Evolutionary conservation across 2,888 invertebrate species (phyloP).

Genomic region (Metellina segmentata): DNA sequence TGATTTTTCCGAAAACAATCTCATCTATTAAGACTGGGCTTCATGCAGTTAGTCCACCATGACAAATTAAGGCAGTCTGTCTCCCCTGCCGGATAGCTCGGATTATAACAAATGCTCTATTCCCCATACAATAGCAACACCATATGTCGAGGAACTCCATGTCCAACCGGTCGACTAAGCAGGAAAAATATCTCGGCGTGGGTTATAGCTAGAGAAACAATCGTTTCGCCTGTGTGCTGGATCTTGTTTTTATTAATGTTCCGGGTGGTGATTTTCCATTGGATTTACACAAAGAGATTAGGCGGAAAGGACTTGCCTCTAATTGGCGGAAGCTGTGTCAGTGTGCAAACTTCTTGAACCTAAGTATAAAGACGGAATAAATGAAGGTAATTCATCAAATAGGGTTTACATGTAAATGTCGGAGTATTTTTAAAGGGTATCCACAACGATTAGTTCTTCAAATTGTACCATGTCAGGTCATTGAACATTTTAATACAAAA

Average conservation of each 20-base stretch:
- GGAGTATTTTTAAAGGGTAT: too few relatives aligned
- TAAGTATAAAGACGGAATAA: too few relatives aligned
- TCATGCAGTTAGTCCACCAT: conserved; percentile 45
- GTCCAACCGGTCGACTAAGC: conserved; percentile 28
- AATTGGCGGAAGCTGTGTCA: neutral
- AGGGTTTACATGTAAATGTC: too few relatives aligned
- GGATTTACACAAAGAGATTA: neutral
- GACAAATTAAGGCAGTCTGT: conserved; percentile 58
- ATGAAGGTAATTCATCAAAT: too few relatives aligned
- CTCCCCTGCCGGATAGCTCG: conserved; percentile 27
- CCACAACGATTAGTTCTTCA: too few relatives aligned
- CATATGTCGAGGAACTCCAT: conserved; percentile 34
- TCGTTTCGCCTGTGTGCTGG: neutral
- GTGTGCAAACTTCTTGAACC: neutral
- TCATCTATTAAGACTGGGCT: conserved; percentile 17
- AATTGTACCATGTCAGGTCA: too few relatives aligned
- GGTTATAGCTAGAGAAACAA: neutral
- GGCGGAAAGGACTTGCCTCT: neutral
- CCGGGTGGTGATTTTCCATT: neutral
- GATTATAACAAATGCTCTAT: conserved; percentile 49
- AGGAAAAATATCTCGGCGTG: conserved; percentile 23
- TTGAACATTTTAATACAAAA: too few relatives aligned
- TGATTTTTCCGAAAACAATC: conserved; percentile 15
- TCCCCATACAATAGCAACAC: conserved; percentile 27
- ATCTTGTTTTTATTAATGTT: neutral